A percentile compares a stretch with the other conserved stretches of the same genome.
Evolutionary conservation across 2,797 vertebrate species (phyloP).

Genomic region (Myotis findleyi): DNA sequence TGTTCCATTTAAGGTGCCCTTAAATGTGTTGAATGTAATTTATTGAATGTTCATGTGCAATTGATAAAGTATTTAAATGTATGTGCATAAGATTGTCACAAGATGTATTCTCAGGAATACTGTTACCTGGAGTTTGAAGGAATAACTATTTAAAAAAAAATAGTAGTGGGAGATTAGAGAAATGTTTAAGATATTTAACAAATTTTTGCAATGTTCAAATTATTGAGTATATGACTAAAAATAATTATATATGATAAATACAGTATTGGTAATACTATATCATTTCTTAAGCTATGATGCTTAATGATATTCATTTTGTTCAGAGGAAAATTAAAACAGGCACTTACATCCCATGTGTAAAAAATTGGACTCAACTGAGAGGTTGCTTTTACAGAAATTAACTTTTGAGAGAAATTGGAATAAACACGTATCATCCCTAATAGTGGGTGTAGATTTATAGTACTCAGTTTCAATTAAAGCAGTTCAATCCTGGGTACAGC

Average conservation of each 20-base stretch:
- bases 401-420: constrained; percentile 46
- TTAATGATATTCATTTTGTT: constrained; percentile 68
- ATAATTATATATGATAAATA: constrained; percentile 54
- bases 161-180: constrained; percentile 28
- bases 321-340: constrained; percentile 53
- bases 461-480: constrained; percentile 31
- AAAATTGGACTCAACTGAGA: constrained; percentile 53
- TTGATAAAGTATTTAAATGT: constrained; percentile 74
- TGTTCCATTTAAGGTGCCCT: constrained; percentile 73
- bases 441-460: constrained; percentile 40
- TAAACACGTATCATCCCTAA: background rate
- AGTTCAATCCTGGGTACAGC: constrained; percentile 62
- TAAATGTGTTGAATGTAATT: constrained; percentile 81
- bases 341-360: constrained; percentile 32
- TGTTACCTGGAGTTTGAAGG: constrained; percentile 78
- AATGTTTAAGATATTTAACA: constrained; percentile 53
- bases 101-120: constrained; percentile 83
- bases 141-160: constrained; percentile 60
- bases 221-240: constrained; percentile 70
- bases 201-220: constrained; percentile 69
- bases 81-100: constrained; percentile 79
- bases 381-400: constrained; percentile 65
- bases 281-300: constrained; percentile 62
- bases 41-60: constrained; percentile 78
- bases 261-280: constrained; percentile 58